phyloP scores from a whole-genome alignment of 2,888 invertebrate species.

The Drosophila lacicola region DNA sequence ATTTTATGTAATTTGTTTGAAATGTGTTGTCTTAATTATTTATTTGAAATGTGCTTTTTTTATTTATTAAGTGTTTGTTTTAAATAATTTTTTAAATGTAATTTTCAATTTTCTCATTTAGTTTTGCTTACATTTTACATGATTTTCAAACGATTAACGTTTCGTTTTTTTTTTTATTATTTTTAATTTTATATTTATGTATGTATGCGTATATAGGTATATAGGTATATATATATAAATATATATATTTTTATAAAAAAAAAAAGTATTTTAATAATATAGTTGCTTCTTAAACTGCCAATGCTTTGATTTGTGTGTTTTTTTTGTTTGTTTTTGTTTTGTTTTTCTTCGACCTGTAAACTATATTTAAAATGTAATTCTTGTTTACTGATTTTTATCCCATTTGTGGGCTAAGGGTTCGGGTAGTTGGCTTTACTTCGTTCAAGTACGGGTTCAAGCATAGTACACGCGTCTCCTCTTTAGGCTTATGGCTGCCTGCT shows the following conservation, averaged over 20 bases:
- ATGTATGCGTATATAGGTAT: conserved; percentile 13
- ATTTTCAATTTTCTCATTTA: conserved; percentile 16
- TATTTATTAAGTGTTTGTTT: conserved; percentile 28
- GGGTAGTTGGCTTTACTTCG: conserved; percentile 28
- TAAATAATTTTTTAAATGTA: conserved; percentile 33
- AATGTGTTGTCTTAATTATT: not conserved
- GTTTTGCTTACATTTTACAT: conserved; percentile 39
- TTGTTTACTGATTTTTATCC: conserved; percentile 14
- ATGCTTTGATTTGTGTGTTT: conserved; percentile 41
- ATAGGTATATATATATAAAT: conserved; percentile 17
- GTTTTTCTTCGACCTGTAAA: not conserved
- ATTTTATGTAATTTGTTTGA: too few relatives aligned
- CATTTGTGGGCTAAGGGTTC: conserved; percentile 10
- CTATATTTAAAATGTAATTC: not conserved
- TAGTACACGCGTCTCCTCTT: conserved; percentile 33
- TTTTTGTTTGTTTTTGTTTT: not conserved
- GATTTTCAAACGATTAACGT: conserved; percentile 49
- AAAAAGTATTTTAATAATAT: conserved; percentile 18
- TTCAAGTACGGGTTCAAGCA: conserved; percentile 27
- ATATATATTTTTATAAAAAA: conserved; percentile 31
- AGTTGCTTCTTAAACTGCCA: conserved; percentile 33
- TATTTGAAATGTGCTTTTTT: not conserved
- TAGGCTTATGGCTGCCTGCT: conserved; percentile 58
- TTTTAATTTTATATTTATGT: conserved; percentile 22
- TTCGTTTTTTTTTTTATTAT: conserved; percentile 1